phyloP scores from a whole-genome alignment of 2,888 invertebrate genomes.

The Argyresthia albistria region DNA sequence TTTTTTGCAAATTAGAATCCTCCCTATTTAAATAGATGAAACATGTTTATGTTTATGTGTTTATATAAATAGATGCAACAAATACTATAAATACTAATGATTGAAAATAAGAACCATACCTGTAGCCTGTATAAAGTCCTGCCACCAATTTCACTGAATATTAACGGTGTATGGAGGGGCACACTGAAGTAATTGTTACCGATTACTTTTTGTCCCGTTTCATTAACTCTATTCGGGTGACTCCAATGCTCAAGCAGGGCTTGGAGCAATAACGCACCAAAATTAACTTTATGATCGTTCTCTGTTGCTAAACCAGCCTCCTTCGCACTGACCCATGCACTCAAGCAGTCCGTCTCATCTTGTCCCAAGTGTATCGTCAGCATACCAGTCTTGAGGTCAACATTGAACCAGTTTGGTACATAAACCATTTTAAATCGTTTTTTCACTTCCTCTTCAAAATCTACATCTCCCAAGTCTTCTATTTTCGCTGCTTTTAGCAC shows the following conservation, averaged over 20 bases:
- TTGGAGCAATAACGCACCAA: constrained; percentile 93
- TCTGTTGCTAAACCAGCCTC: constrained; percentile 91
- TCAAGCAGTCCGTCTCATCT: constrained; percentile 98
- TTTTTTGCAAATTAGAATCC: too few relatives aligned
- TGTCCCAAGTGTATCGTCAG: constrained; percentile 96
- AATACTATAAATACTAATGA: too few relatives aligned
- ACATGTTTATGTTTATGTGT: too few relatives aligned
- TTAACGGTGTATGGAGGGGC: constrained; percentile 96
- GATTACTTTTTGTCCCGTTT: constrained; percentile 80
- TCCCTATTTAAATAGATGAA: too few relatives aligned
- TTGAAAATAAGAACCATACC: constrained; percentile 21
- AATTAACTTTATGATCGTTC: constrained; percentile 93
- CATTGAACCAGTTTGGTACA: constrained; percentile 99
- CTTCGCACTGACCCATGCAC: constrained; percentile 98
- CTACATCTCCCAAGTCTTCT: constrained; percentile 91
- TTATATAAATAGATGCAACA: too few relatives aligned
- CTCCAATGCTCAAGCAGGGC: constrained; percentile 97
- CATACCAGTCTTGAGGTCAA: constrained; percentile 99
- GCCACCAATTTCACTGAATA: constrained; percentile 97
- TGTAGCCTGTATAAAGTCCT: constrained; percentile 89
- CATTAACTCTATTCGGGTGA: constrained; percentile 76
- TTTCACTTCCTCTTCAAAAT: constrained; percentile 94
- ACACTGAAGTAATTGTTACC: constrained; percentile 89
- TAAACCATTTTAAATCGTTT: constrained; percentile 93
- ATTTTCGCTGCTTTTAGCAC: constrained; percentile 91